Conservation (phyloP, 2,797 vertebrate genomes). For the Hemibagrus guttatus region DNA sequence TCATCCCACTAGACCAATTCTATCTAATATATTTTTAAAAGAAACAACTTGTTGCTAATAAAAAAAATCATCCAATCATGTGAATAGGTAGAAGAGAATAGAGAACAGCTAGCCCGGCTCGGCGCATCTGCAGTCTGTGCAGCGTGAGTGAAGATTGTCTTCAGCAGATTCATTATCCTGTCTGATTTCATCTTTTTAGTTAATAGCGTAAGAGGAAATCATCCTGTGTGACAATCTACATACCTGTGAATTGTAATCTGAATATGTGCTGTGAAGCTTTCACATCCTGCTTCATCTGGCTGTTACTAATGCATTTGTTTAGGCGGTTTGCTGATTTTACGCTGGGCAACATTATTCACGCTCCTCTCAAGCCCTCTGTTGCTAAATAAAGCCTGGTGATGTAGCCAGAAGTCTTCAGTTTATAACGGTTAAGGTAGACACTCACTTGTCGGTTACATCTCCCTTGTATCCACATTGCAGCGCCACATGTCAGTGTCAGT, state of each 20-base stretch:
- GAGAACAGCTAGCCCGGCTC: not conserved
- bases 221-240: not conserved
- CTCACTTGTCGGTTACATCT: not conserved
- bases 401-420: not conserved
- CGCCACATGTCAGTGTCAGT: not conserved
- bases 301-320: constrained; percentile 24
- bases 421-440: not conserved
- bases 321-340: constrained; percentile 10
- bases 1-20: not conserved
- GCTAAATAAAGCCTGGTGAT: constrained; percentile 10
- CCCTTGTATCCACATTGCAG: not conserved
- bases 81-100: not conserved
- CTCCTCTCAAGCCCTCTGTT: not conserved
- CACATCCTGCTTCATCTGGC: constrained; percentile 26
- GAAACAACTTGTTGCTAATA: not conserved
- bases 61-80: not conserved
- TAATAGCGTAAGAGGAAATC: constrained; percentile 7
- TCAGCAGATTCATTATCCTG: constrained; percentile 32
- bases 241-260: constrained; percentile 16
- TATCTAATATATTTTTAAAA: not conserved
- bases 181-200: constrained; percentile 39
- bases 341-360: constrained; percentile 2
- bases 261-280: constrained; percentile 9
- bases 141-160: constrained; percentile 18
- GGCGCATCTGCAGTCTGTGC: constrained; percentile 1